Evolutionary conservation across 2,113 vertebrate genomes (phyloP), one percentile per base, ranked within the genome.

Genomic region (Oreotrochilus melanogaster): DNA sequence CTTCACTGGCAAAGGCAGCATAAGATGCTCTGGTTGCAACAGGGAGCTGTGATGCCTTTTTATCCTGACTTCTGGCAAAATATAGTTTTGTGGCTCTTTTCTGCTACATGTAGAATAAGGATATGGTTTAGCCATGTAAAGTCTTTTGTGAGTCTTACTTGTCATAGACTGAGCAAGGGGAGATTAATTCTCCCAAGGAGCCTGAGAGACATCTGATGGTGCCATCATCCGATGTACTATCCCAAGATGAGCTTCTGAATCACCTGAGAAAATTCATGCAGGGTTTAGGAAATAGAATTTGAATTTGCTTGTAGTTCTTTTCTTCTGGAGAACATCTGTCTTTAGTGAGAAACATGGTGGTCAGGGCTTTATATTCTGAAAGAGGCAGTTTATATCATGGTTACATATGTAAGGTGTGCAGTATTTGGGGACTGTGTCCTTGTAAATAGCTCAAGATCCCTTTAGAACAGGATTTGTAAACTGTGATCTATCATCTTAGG

Each of bases 51-150:
- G 35, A 7, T 12, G 1, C n/a, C 0, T 12, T 31, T n/a, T 78
- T 27, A 35, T 87, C 39, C 43, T 48, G 35, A 21, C 30, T 69
- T 53, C 47, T 64, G 54, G 22, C 27, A n/a, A 31, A 45, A 14
- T 16, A 1, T 0, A 10, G 12, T 33, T 84, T 25, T 39, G 54
- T 66, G 30, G 5, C 14, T 81, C 19, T 65, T 9, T 62, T 45
- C 62, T 76, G 23, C 33, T 25, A 0, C 0, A 0, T 24, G n/a
- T 17, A 14, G 18, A 61, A 25, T 45, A 61, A 88, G 37, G 57
- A 25, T 39, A 28, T 45, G 14, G 27, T 43, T 78, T 30, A 54
- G 18, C 51, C 27, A 11, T 11, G 10, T 19, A 0, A 81, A 39
- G 30, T 14, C 12, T 60, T 62, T 33, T 14, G 9, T 17, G 24